These are phyloP conservation scores for Oasisia sp. DNA, from an alignment of 2,888 invertebrate genomes.

Conservation along the genomic window DNA sequence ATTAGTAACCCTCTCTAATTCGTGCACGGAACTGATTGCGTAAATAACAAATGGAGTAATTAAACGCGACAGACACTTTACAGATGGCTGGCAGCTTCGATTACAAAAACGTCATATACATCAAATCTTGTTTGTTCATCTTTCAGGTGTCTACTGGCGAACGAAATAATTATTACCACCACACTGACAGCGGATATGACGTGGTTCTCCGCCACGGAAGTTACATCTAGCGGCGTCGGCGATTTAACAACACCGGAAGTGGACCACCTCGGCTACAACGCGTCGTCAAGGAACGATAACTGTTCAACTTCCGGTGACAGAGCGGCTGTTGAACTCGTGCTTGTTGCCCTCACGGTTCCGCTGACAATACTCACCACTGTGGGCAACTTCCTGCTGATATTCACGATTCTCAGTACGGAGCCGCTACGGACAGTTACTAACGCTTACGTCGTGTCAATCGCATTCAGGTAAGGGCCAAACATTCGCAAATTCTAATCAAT, in stretches of 20 bases:
- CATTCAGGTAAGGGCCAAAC: conserved; percentile 29
- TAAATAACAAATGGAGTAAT: no score
- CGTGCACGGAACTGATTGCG: no score
- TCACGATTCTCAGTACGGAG: conserved; percentile 32
- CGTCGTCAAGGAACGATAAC: not conserved
- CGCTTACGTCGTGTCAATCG: conserved; percentile 46
- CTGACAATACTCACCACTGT: conserved; percentile 14
- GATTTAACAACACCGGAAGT: not conserved
- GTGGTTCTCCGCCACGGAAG: not conserved
- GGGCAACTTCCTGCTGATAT: conserved; percentile 8
- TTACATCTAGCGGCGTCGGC: not conserved
- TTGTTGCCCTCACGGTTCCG: not conserved
- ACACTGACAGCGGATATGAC: not conserved
- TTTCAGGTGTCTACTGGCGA: not conserved
- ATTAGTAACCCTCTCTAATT: no score
- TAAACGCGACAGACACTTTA: no score
- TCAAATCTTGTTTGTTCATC: not conserved
- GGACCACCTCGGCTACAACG: not conserved
- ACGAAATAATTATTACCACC: not conserved
- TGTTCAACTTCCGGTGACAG: not conserved
- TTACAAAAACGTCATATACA: not conserved
- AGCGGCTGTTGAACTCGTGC: not conserved
- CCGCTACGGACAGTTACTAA: conserved; percentile 50
- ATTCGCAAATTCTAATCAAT: not conserved
- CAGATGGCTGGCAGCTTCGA: no score